A percentile compares a stretch with the other conserved stretches of the same genome.
Conservation (phyloP, 2,888 invertebrate species). For the Exocentrus adspersus region DNA sequence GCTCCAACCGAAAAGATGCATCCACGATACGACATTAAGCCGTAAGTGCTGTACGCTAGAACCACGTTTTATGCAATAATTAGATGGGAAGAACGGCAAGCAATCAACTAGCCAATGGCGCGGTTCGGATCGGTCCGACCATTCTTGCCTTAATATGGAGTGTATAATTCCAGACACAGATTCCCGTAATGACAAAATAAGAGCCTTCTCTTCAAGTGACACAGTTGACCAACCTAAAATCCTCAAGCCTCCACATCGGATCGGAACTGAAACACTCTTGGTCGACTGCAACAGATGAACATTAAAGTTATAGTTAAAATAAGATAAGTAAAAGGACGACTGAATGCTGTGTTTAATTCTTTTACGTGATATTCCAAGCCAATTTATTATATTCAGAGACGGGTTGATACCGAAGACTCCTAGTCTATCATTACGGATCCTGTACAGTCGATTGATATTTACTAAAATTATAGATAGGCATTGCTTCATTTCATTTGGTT, state of each 20-base stretch:
- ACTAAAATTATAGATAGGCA: constrained; percentile 55
- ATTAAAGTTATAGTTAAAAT: constrained; percentile 64
- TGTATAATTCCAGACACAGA: constrained; percentile 63
- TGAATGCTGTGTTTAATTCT: constrained; percentile 64
- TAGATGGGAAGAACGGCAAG: constrained; percentile 56
- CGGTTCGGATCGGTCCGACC: constrained; percentile 47
- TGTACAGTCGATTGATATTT: constrained; percentile 55
- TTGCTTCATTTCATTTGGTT: constrained; percentile 42
- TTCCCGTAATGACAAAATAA: constrained; percentile 64
- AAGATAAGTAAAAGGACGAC: constrained; percentile 64
- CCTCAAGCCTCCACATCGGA: neutral
- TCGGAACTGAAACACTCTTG: constrained; percentile 37
- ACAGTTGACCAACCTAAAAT: constrained; percentile 48
- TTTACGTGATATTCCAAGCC: constrained; percentile 64
- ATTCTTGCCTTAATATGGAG: constrained; percentile 53
- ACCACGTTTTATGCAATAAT: constrained; percentile 61
- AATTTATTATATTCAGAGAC: constrained; percentile 62
- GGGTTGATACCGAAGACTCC: constrained; percentile 50
- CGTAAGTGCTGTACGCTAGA: constrained; percentile 56
- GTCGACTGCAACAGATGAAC: constrained; percentile 56
- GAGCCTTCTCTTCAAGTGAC: constrained; percentile 60
- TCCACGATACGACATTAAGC: constrained; percentile 60
- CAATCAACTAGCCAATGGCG: constrained; percentile 56
- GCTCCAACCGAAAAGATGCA: constrained; percentile 58
- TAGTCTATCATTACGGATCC: constrained; percentile 56